Evolutionary conservation across 1,140 invertebrate species (phyloP).

Genomic region (Drosophila nannoptera): DNA sequence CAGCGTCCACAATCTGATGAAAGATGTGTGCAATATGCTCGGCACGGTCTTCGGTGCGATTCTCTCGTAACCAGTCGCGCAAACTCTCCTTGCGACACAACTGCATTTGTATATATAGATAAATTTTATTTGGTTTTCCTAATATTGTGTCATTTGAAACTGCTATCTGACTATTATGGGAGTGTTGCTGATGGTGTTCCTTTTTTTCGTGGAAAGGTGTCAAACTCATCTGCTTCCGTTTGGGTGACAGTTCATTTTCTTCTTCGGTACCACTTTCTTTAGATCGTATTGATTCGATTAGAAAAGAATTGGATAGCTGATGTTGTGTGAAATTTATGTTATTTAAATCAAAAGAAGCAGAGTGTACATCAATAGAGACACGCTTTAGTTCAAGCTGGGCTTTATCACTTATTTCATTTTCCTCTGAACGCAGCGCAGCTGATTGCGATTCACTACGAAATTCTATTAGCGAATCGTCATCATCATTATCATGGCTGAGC

Average conservation of each 20-base stretch:
- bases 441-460: conserved; percentile 75
- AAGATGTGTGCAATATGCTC: conserved; percentile 88
- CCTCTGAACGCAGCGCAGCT: conserved; percentile 53
- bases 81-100: conserved; percentile 93
- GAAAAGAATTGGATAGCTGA: conserved; percentile 75
- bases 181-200: conserved; percentile 28
- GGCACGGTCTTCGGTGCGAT: conserved; percentile 70
- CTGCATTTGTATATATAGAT: conserved; percentile 98
- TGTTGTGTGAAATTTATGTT: conserved; percentile 70
- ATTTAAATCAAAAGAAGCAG: conserved; percentile 65
- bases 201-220: conserved; percentile 52
- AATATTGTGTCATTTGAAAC: conserved; percentile 28
- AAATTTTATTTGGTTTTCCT: conserved; percentile 81
- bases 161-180: conserved; percentile 5
- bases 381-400: conserved; percentile 38
- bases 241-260: conserved; percentile 12
- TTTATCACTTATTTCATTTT: conserved; percentile 24
- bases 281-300: conserved; percentile 77
- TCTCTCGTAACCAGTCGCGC: conserved; percentile 90
- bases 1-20: conserved; percentile 94
- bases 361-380: conserved; percentile 73
- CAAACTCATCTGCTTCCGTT: conserved; percentile 50
- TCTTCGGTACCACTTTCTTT: conserved; percentile 45
- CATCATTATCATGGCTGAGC: conserved; percentile 55
- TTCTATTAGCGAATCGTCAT: conserved; percentile 71